A percentile compares a stretch with the other conserved stretches of the same genome.
Conservation (phyloP, 1,140 invertebrate species). For the Drosophila yakuba region DNA sequence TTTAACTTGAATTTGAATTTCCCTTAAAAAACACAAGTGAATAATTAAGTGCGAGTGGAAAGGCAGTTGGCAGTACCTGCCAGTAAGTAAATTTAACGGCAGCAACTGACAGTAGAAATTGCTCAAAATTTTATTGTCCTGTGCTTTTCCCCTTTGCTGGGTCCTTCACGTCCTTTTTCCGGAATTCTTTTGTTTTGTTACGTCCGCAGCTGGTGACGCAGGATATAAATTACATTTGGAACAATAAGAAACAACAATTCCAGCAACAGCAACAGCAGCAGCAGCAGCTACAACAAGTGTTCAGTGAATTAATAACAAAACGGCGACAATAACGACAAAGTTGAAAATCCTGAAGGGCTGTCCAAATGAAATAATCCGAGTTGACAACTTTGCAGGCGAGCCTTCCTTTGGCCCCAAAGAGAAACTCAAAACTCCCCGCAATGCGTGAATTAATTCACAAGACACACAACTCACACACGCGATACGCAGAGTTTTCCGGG, state of each 20-base stretch:
- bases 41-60: conserved; percentile 40
- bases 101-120: conserved; percentile 50
- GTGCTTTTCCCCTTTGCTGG: conserved; percentile 24
- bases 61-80: conserved; percentile 21
- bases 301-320: conserved; percentile 64
- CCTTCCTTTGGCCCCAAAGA: conserved; percentile 12
- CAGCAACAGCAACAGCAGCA: conserved; percentile 30
- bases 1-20: neutral
- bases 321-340: conserved; percentile 44
- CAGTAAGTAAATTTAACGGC: conserved; percentile 49
- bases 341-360: conserved; percentile 41
- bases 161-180: conserved; percentile 8
- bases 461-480: conserved; percentile 36
- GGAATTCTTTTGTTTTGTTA: conserved; percentile 15
- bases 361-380: conserved; percentile 75
- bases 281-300: conserved; percentile 40
- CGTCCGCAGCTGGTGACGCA: conserved; percentile 59
- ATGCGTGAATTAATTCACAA: conserved; percentile 73
- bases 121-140: conserved; percentile 49
- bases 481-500: conserved; percentile 9
- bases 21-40: conserved; percentile 6
- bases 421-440: conserved; percentile 47
- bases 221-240: conserved; percentile 60
- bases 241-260: conserved; percentile 31
- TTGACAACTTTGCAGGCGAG: conserved; percentile 63